Percentiles rank a stretch among this genome's conserved stretches.
phyloP scores from a whole-genome alignment of 1,140 invertebrate genomes.

The Drosophila saltans region DNA sequence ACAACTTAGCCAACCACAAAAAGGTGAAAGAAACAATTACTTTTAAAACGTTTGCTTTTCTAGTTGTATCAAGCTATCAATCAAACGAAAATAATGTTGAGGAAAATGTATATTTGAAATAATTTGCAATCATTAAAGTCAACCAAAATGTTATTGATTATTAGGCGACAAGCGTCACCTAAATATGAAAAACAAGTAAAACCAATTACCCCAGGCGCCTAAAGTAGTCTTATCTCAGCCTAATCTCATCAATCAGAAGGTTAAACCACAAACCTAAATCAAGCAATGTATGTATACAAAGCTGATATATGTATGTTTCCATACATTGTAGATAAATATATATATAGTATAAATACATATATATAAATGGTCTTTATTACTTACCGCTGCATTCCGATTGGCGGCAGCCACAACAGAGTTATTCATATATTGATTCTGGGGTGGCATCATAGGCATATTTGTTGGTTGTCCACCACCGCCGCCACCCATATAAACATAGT shows the following conservation, averaged over 20 bases:
- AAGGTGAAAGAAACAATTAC: not conserved
- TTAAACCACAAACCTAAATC: slow-evolving; percentile 4
- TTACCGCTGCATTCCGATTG: slow-evolving; percentile 81
- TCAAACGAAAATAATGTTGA: not conserved
- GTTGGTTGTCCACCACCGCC: not conserved
- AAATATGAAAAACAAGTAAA: not conserved
- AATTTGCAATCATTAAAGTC: not conserved
- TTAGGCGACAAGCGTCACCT: not conserved
- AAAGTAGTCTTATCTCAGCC: slow-evolving; percentile 4
- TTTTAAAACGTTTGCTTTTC: not conserved
- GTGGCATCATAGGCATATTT: slow-evolving; percentile 63
- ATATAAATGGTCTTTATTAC: slow-evolving; percentile 23
- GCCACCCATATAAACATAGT: slow-evolving; percentile 77
- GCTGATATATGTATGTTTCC: not conserved
- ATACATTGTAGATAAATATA: too few relatives aligned
- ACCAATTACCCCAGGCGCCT: slow-evolving; percentile 1
- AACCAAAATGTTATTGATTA: slow-evolving; percentile 8
- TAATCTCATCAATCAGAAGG: slow-evolving; percentile 11
- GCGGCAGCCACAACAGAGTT: slow-evolving; percentile 73
- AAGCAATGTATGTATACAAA: not conserved
- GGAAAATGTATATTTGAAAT: not conserved
- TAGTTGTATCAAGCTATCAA: not conserved
- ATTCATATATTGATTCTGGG: slow-evolving; percentile 81
- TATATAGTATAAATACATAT: too few relatives aligned
- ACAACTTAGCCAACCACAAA: not conserved